Evolutionary conservation across 2,797 vertebrate species (phyloP), one percentile per base, ranked within the genome.

Genomic region (Remorina albescens): DNA sequence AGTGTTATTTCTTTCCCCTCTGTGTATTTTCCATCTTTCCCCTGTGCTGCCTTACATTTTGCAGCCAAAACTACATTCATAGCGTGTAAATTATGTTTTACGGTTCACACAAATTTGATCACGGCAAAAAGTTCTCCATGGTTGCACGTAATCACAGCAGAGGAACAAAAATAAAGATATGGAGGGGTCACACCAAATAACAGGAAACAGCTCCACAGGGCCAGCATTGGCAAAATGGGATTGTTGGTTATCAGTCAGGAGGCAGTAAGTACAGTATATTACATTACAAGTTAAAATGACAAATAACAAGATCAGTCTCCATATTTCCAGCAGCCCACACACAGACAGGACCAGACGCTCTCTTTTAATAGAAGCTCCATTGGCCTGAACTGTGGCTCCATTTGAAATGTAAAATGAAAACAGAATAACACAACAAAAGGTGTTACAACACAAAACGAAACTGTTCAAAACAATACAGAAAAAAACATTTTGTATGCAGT

Each of bases 241-340:
- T 56, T 55, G 60, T 51, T 75, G 67, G 65, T 65, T 67, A 54
- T 76, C 49, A 82, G 47, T 80, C 63, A 76, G 41, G 37, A 67
- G 63, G 56, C 74, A 60, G 53, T 63, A 51, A 21, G 46, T 66
- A 37, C 55, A 21, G 46, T 66, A 37, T 37, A 67, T 61, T 55
- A 37, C 64, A 62, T 76, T 69, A 44, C 71, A 83, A 75, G 57
- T 69, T 76, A 66, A 82, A 80, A 28, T 74, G 62, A 81, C 58
- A 80, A 71, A 78, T 67, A 84, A 69, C 74, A 67, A 63, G 51
- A 60, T 67, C 59, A 36, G 49, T 66, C 58, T 76, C 68, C 78
- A 85, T 82, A 81, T 80, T 86, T 81, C 71, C 80, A 53, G 70
- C 71, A 85, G 59, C 80, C 64, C 69, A 76, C 77, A 80, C 68